Percentiles rank a stretch among this genome's conserved stretches.
These are phyloP conservation scores for Trichomycterus rosablanca DNA, from an alignment of 2,113 vertebrate genomes.

Conservation along the genomic window DNA sequence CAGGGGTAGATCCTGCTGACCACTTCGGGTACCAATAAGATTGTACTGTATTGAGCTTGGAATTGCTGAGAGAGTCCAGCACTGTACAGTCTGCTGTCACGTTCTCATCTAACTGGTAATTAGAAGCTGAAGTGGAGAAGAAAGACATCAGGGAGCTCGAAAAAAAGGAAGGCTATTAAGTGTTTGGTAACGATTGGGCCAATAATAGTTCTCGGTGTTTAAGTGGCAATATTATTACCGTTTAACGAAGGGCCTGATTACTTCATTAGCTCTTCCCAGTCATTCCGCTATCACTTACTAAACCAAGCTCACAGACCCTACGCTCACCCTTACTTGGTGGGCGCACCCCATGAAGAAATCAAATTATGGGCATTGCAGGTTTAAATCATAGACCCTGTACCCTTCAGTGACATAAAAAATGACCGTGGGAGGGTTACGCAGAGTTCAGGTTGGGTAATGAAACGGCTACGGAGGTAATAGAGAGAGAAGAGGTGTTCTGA, in stretches of 20 bases:
- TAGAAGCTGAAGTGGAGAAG: no score
- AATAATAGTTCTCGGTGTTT: slow-evolving; percentile 74
- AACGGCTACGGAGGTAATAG: slow-evolving; percentile 78
- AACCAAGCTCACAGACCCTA: slow-evolving; percentile 55
- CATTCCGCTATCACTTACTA: slow-evolving; percentile 67
- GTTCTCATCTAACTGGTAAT: slow-evolving; percentile 57
- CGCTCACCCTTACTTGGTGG: slow-evolving; percentile 38
- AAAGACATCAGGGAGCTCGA: slow-evolving; percentile 34
- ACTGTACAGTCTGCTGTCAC: no score
- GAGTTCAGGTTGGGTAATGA: slow-evolving; percentile 81
- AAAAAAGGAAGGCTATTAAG: slow-evolving; percentile 58
- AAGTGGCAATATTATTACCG: slow-evolving; percentile 71
- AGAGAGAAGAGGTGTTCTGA: slow-evolving; percentile 72
- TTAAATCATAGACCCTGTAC: slow-evolving; percentile 74
- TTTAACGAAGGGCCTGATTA: slow-evolving; percentile 75
- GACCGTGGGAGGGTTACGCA: slow-evolving; percentile 72
- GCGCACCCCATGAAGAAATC: slow-evolving; percentile 71
- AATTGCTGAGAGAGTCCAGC: no score
- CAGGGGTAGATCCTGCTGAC: no score
- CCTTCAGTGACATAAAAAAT: slow-evolving; percentile 79
- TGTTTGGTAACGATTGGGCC: slow-evolving; percentile 64
- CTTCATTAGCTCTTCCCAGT: slow-evolving; percentile 75
- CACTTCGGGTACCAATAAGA: no score
- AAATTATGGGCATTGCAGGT: slow-evolving; percentile 75
- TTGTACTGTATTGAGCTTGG: no score